phyloP scores from a whole-genome alignment of 2,797 vertebrate genomes.

The Coccyzus lansbergi region DNA sequence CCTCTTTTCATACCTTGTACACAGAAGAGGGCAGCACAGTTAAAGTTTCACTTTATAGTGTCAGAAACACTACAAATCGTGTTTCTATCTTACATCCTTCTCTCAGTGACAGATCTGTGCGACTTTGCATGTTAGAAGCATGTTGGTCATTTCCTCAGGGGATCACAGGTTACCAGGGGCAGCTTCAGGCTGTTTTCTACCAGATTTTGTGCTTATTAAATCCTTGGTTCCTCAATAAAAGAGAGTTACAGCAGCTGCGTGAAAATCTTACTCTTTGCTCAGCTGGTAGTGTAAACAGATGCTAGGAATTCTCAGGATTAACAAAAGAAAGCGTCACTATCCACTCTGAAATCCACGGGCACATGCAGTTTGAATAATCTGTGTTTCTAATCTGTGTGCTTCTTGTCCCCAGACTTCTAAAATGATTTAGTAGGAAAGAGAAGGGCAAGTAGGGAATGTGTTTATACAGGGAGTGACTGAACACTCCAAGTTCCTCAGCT shows the following conservation, averaged over 20 bases:
- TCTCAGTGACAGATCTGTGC: rapidly evolving
- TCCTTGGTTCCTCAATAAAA: not conserved
- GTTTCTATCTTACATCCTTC: not conserved
- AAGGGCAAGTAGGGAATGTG: not conserved
- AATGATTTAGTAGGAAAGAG: not conserved
- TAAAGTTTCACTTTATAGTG: not conserved
- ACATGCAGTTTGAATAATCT: not conserved
- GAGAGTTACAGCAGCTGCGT: not conserved
- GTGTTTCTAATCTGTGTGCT: not conserved
- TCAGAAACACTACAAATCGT: not conserved
- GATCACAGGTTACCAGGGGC: not conserved
- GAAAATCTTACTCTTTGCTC: not conserved
- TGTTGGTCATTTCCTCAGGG: not conserved
- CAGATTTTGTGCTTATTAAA: not conserved
- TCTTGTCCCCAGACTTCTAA: not conserved
- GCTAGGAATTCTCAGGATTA: not conserved
- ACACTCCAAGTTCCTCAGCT: not conserved
- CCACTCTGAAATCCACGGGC: not conserved
- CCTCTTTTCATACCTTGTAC: not conserved
- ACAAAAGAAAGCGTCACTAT: not conserved
- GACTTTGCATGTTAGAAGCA: not conserved
- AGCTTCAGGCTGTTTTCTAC: not conserved
- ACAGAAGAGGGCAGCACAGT: constrained; percentile 55
- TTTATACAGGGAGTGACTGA: not conserved
- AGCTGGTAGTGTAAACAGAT: rapidly evolving